phyloP scores from a whole-genome alignment of 2,888 invertebrate genomes.

The Drosophila macrospina region DNA sequence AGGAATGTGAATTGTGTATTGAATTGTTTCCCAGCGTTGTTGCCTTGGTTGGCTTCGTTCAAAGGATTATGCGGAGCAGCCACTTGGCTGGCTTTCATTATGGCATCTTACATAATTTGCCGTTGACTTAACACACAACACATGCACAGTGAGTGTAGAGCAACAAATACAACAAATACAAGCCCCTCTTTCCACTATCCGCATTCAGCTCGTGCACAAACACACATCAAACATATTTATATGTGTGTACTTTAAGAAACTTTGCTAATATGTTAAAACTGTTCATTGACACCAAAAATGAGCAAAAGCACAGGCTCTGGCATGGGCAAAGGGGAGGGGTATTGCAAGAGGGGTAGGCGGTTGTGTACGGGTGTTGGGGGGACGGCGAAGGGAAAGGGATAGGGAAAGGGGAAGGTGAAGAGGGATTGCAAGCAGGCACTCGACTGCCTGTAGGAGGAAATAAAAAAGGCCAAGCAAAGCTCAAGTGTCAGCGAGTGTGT shows the following conservation, averaged over 20 bases:
- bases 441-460: slow-evolving; percentile 32
- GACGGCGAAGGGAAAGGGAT: not conserved
- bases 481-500: slow-evolving; percentile 58
- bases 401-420: not conserved
- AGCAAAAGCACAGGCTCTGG: slow-evolving; percentile 57
- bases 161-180: not conserved
- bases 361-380: not conserved
- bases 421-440: slow-evolving; percentile 25
- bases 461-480: slow-evolving; percentile 57
- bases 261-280: slow-evolving; percentile 82
- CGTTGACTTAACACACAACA: slow-evolving; percentile 53
- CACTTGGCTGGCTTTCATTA: slow-evolving; percentile 39
- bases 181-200: too few species aligned
- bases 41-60: not conserved
- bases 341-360: not conserved
- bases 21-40: not conserved
- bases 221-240: slow-evolving; percentile 77
- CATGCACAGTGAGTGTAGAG: slow-evolving; percentile 12
- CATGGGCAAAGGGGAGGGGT: slow-evolving; percentile 1
- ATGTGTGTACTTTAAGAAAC: slow-evolving; percentile 80
- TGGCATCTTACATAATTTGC: slow-evolving; percentile 57
- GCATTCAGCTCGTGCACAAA: slow-evolving; percentile 35
- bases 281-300: slow-evolving; percentile 81
- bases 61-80: slow-evolving; percentile 13
- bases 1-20: not conserved